These are phyloP conservation scores for Stegostoma tigrinum DNA, from an alignment of 2,113 vertebrate genomes.

Conservation along the genomic window DNA sequence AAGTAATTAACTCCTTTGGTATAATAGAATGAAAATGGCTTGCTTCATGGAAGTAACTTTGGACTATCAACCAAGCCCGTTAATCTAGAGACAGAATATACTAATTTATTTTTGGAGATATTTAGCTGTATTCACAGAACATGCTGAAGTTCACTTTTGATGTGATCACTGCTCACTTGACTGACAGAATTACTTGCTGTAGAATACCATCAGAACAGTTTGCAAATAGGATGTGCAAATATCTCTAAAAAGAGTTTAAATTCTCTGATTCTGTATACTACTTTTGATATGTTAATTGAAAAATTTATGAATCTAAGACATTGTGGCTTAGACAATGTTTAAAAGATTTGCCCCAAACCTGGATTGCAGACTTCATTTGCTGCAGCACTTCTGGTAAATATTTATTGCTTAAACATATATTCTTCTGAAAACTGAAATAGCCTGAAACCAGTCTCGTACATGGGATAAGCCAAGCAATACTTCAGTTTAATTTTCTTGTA, in stretches of 20 bases:
- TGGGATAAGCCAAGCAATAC: background rate
- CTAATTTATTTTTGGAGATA: background rate
- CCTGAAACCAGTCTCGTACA: background rate
- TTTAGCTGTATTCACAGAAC: background rate
- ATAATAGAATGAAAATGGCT: background rate
- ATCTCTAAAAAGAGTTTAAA: background rate
- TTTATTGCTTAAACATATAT: background rate
- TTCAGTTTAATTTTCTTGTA: background rate
- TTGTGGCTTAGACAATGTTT: background rate
- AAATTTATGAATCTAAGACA: background rate
- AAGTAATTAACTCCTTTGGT: background rate
- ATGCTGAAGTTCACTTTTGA: background rate
- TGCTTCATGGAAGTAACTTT: background rate
- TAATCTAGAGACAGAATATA: background rate
- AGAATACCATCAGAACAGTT: background rate
- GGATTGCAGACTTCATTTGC: background rate
- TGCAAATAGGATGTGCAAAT: background rate
- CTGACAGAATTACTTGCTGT: background rate
- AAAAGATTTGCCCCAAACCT: background rate
- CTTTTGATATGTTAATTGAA: background rate
- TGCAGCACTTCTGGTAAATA: background rate
- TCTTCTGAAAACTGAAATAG: background rate
- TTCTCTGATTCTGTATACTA: background rate
- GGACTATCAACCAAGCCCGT: background rate
- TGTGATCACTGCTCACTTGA: background rate